phyloP scores from a whole-genome alignment of 2,797 vertebrate genomes.

The Apodemus agrarius region DNA sequence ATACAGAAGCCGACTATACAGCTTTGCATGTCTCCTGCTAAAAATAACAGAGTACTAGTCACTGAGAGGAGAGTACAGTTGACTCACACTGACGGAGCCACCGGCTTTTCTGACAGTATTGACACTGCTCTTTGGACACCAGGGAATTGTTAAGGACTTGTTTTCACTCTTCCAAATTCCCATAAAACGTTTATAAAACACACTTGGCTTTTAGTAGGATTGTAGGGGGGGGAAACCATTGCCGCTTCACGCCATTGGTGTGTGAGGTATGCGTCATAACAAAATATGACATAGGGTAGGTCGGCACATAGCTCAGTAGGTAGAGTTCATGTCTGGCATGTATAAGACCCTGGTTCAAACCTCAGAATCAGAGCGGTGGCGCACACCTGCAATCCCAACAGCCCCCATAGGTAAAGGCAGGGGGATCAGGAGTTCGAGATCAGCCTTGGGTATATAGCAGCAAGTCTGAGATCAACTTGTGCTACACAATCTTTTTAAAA shows the following conservation, averaged over 20 bases:
- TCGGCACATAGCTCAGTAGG: neutral
- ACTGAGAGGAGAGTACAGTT: slow-evolving; percentile 38
- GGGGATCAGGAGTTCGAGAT: neutral
- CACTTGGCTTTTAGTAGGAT: neutral
- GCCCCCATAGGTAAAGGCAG: neutral
- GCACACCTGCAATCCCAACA: neutral
- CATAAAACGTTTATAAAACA: neutral
- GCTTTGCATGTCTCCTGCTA: slow-evolving; percentile 72
- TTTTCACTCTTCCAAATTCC: neutral
- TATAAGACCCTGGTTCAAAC: neutral
- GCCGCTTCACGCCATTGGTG: neutral
- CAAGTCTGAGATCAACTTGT: neutral
- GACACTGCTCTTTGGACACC: slow-evolving; percentile 28
- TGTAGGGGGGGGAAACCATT: neutral
- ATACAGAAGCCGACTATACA: neutral
- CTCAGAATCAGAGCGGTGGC: neutral
- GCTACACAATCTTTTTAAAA: neutral
- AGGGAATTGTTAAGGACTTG: slow-evolving; percentile 47
- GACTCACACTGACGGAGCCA: slow-evolving; percentile 67
- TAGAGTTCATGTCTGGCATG: neutral
- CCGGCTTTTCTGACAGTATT: neutral
- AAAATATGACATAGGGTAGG: neutral
- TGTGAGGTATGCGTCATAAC: accelerated
- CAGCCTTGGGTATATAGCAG: neutral
- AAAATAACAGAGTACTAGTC: slow-evolving; percentile 53